Conservation (phyloP, 2,113 vertebrate species). For the Microtus montanus region DNA sequence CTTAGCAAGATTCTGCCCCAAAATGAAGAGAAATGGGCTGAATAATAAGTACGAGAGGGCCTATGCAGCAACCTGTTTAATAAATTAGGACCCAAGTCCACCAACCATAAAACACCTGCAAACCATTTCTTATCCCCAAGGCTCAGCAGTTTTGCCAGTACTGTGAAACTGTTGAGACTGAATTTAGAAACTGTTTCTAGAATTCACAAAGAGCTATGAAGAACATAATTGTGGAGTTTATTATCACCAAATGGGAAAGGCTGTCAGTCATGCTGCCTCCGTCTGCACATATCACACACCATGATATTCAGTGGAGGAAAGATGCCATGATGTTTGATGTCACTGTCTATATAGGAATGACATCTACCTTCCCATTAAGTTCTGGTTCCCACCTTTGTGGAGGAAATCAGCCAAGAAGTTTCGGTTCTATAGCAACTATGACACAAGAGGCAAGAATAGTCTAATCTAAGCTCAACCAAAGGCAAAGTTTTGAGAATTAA, state of each 20-base stretch:
- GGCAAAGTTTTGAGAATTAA: neutral
- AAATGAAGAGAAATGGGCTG: neutral
- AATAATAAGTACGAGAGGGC: neutral
- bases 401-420: neutral
- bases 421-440: neutral
- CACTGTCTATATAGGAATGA: neutral
- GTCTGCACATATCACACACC: neutral
- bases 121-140: neutral
- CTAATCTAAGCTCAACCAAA: neutral
- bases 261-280: neutral
- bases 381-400: neutral
- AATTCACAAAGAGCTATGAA: neutral
- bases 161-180: neutral
- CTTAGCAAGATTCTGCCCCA: neutral
- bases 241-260: neutral
- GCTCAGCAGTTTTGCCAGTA: neutral
- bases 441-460: neutral
- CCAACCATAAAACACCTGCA: slow-evolving; percentile 12
- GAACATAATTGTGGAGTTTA: neutral
- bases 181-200: slow-evolving; percentile 37
- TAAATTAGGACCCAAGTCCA: neutral
- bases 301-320: neutral
- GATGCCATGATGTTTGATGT: neutral
- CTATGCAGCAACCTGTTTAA: neutral
- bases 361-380: neutral